Percentiles rank a stretch among this genome's conserved stretches.
Evolutionary conservation across 2,797 vertebrate genomes (phyloP).

Genomic region (Geotrypetes seraphini): DNA sequence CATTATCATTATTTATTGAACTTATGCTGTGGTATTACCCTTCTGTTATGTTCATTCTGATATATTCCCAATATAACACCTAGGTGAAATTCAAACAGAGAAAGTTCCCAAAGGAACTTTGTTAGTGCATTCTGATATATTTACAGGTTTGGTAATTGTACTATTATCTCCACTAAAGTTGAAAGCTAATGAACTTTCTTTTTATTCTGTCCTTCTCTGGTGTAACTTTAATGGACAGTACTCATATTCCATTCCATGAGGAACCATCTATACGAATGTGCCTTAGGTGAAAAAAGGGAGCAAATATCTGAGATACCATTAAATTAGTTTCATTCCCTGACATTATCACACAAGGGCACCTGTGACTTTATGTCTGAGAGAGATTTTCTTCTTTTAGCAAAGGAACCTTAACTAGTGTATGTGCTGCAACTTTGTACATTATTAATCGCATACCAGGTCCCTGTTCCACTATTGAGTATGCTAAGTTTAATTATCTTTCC

Average conservation of each 20-base stretch:
- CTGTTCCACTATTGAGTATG: constrained; percentile 9
- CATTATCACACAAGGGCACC: constrained; percentile 12
- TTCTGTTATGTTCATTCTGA: too few relatives aligned
- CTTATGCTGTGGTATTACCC: too few relatives aligned
- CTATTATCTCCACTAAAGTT: too few relatives aligned
- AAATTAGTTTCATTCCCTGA: constrained; percentile 9
- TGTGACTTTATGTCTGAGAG: constrained; percentile 24
- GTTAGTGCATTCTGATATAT: too few relatives aligned
- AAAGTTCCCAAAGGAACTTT: too few relatives aligned
- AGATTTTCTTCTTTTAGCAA: constrained; percentile 17
- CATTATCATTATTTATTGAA: too few relatives aligned
- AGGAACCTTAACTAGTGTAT: constrained; percentile 27
- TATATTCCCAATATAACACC: too few relatives aligned
- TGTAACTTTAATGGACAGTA: not conserved
- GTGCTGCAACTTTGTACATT: constrained; percentile 18
- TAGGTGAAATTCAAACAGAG: too few relatives aligned
- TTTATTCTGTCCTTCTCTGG: not conserved
- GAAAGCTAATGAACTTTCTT: too few relatives aligned
- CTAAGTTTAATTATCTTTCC: constrained; percentile 20
- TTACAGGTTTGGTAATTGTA: too few relatives aligned
- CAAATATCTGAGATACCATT: not conserved
- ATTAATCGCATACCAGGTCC: constrained; percentile 29
- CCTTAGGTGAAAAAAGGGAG: too few relatives aligned
- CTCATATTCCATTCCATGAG: not conserved
- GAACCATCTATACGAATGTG: too few relatives aligned